Evolutionary conservation across 53 echinoderm and acorn worm species (phyloP), one percentile per base, ranked within the genome.

Genomic region (Antedon mediterranea): DNA sequence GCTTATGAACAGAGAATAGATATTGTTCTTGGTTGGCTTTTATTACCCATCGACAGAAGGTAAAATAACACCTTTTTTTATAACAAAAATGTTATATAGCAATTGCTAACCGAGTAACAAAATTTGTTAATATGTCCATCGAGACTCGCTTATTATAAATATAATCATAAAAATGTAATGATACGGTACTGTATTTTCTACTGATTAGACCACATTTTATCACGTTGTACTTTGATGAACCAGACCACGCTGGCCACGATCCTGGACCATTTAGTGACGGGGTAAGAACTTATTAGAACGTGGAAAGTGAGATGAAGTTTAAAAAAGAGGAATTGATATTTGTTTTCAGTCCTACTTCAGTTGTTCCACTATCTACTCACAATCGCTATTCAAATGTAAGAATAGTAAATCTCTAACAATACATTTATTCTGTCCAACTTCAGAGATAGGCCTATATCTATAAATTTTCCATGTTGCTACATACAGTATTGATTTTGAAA

Each of bases 161-260:
- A 8, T 26, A 34, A 41, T n/a, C 33, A 9, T 30, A 4, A 30
- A 31, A 31, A 29, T n/a, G n/a, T 32, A 6, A 6, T 76, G 32
- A n/a, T 31, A 71, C 28, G 80, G 2, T 0, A 71, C 28, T 80
- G 2, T 0, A 18, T 85, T 44, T 70, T 3, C 31, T 75, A 29
- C 44, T 28, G 44, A 72, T 7, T 85, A 98, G 98, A 75, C 98
- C 98, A 23, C 88, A 88, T 74, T 75, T 98, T 14, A 85, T 98
- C 15, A 92, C 98, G 0, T 79, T 98, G 72, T 98, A 98, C 71
- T 90, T 82, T 70, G 88, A 98, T 70, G 98, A 98, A 34, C 98
- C 98, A 11, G 98, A 98, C 31, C 88, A 92, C 32, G 83, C 80
- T 3, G 92, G 88, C 4, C 98, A 98, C 76, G 75, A 73, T 0